phyloP scores from a whole-genome alignment of 2,113 vertebrate genomes.

The Rhea americana region DNA sequence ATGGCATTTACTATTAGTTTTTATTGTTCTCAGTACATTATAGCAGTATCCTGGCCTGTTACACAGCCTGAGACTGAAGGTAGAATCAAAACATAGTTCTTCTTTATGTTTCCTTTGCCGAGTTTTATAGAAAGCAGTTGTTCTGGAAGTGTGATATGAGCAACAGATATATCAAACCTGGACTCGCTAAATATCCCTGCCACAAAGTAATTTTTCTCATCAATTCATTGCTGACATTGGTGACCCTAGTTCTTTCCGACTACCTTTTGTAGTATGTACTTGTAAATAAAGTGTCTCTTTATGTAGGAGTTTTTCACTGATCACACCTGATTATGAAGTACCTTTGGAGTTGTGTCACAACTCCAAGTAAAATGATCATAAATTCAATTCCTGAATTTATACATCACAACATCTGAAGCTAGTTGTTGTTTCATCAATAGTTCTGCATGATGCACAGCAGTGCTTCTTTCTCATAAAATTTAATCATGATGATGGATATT shows the following conservation, averaged over 20 bases:
- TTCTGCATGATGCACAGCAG: background rate
- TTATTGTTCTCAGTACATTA: background rate
- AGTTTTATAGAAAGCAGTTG: background rate
- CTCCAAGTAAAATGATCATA: too few species aligned
- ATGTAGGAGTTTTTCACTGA: rapidly evolving
- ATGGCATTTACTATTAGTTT: background rate
- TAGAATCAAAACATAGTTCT: background rate
- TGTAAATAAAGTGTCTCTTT: background rate
- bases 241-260: background rate
- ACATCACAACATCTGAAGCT: background rate
- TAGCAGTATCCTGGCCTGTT: background rate
- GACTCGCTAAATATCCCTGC: background rate
- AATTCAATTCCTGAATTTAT: too few species aligned
- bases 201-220: background rate
- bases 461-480: background rate
- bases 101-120: background rate
- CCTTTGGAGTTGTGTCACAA: background rate
- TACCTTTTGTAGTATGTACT: background rate
- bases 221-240: background rate
- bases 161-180: background rate
- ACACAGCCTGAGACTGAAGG: background rate
- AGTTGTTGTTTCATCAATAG: background rate
- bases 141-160: background rate
- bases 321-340: background rate
- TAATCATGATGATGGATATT: background rate